Percentiles rank a stretch among this genome's conserved stretches.
Conservation (phyloP, 2,113 vertebrate genomes). For the Kryptolebias marmoratus region DNA sequence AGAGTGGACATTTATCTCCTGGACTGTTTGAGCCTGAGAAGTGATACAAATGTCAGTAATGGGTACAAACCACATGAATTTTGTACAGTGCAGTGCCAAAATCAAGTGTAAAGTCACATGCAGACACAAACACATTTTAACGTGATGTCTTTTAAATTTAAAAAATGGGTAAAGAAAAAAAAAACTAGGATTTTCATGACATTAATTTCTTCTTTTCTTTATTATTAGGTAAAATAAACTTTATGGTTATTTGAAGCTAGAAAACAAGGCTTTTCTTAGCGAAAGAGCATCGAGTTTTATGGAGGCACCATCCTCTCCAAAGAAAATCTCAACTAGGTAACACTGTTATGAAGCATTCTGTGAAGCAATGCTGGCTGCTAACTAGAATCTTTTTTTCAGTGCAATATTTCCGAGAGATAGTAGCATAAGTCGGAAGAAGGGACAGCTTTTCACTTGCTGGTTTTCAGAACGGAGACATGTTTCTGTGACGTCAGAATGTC, state of each 20-base stretch:
- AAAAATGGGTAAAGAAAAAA: slow-evolving; percentile 55
- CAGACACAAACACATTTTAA: slow-evolving; percentile 57
- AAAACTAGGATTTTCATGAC: slow-evolving; percentile 88
- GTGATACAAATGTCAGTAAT: slow-evolving; percentile 42
- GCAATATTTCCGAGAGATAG: slow-evolving; percentile 65
- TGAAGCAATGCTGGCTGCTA: slow-evolving; percentile 68
- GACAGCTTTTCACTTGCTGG: slow-evolving; percentile 6
- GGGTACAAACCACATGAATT: slow-evolving; percentile 45
- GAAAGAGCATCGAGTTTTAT: slow-evolving; percentile 1
- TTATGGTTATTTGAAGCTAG: slow-evolving; percentile 55
- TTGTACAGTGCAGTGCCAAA: slow-evolving; percentile 74
- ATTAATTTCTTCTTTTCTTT: slow-evolving; percentile 35
- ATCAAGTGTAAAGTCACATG: slow-evolving; percentile 36
- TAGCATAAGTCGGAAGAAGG: slow-evolving; percentile 33
- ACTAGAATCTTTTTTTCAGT: slow-evolving; percentile 68
- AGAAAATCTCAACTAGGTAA: slow-evolving; percentile 38
- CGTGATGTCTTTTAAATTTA: slow-evolving; percentile 69
- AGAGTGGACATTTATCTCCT: slow-evolving; percentile 46
- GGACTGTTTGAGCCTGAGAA: slow-evolving; percentile 48
- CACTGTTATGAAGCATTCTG: slow-evolving; percentile 70
- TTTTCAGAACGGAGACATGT: slow-evolving; percentile 15
- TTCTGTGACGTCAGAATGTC: slow-evolving; percentile 11
- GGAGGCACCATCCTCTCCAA: slow-evolving; percentile 22
- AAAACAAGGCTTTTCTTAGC: slow-evolving; percentile 32
- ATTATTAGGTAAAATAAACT: slow-evolving; percentile 26